Evolutionary conservation across 2,888 invertebrate species (phyloP).

Genomic region (Aromia moschata): DNA sequence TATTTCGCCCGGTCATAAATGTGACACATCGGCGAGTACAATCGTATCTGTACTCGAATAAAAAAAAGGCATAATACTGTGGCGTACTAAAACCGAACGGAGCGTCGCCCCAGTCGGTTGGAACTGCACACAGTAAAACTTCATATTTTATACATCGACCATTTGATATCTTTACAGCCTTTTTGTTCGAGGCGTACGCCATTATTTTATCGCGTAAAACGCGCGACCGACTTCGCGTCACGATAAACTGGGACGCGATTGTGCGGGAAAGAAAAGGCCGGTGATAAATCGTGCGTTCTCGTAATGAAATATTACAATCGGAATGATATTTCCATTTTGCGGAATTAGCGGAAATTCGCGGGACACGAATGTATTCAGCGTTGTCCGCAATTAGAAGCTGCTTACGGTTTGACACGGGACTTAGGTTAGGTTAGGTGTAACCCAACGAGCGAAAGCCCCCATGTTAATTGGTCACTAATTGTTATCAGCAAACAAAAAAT

Average conservation of each 20-base stretch:
- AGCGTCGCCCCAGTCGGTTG: conserved; percentile 17
- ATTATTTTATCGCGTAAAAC: conserved; percentile 19
- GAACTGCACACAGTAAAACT: conserved; percentile 21
- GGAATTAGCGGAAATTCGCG: neutral
- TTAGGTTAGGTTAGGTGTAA: too few species aligned
- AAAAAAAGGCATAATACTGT: conserved; percentile 21
- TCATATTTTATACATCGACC: conserved; percentile 32
- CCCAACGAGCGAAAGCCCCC: too few species aligned
- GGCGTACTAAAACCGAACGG: conserved; percentile 22
- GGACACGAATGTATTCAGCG: too few species aligned
- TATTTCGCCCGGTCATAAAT: conserved; percentile 11
- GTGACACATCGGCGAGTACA: conserved; percentile 17
- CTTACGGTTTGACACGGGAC: too few species aligned
- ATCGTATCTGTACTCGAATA: conserved; percentile 20
- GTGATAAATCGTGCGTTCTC: conserved; percentile 7
- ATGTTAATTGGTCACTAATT: too few species aligned
- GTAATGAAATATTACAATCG: conserved; percentile 3
- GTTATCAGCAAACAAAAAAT: too few species aligned
- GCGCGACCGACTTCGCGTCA: conserved; percentile 3
- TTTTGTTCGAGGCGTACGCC: conserved; percentile 14
- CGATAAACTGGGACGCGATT: conserved; percentile 13
- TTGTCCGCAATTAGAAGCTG: too few species aligned
- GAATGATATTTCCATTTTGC: neutral
- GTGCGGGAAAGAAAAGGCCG: conserved; percentile 2
- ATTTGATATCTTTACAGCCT: conserved; percentile 28